Evolutionary conservation across 2,113 vertebrate genomes (phyloP).

Genomic region (Heloderma charlesbogerti): DNA sequence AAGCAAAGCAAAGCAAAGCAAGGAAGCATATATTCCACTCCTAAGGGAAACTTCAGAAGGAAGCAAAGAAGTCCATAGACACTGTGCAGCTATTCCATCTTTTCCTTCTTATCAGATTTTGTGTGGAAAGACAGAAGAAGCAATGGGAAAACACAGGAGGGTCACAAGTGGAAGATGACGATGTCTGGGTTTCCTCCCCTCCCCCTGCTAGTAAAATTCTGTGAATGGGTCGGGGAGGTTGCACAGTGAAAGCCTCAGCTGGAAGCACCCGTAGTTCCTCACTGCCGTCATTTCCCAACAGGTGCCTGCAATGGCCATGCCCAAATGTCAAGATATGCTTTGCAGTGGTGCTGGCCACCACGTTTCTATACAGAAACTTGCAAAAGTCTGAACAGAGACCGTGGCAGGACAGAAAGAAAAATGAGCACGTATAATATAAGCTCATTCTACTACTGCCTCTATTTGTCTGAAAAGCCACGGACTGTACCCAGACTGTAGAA

Average conservation of each 20-base stretch:
- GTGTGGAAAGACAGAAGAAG: neutral
- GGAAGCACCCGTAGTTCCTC: neutral
- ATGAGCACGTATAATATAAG: neutral
- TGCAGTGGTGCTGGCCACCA: neutral
- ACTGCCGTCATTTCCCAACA: neutral
- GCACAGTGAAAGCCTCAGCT: no score
- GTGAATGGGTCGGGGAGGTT: no score
- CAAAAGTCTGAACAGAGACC: neutral
- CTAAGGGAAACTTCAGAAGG: neutral
- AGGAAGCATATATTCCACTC: no score
- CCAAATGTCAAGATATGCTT: neutral
- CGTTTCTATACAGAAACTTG: neutral
- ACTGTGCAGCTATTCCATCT: neutral
- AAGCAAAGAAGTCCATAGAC: neutral
- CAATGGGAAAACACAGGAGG: no score
- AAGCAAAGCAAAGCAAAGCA: no score
- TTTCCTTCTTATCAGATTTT: no score
- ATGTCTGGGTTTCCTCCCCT: no score
- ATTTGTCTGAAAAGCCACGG: neutral
- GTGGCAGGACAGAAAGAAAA: neutral
- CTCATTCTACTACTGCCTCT: neutral
- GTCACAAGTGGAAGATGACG: neutral
- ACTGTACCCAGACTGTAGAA: neutral
- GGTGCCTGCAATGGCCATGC: neutral
- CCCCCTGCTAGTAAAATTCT: no score